Evolutionary conservation across 2,797 vertebrate genomes (phyloP), one percentile per base, ranked within the genome.

Genomic region (Myotis pilosus): DNA sequence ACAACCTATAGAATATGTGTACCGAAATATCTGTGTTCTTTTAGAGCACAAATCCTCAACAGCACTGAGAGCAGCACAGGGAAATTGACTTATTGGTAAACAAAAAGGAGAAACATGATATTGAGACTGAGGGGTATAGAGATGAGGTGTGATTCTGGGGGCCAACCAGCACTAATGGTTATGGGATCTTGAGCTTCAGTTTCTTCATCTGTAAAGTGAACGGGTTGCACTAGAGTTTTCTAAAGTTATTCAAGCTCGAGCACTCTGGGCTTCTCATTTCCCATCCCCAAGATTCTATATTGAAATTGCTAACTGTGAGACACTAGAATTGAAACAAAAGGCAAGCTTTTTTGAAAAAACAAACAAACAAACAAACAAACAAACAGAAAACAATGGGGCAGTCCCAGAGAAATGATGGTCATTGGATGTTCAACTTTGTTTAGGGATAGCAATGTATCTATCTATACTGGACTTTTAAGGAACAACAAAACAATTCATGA

Each of bases 391-490:
- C 25, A 60, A 28, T 51, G 30, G 12, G 28, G 49, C 11, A 25
- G 22, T 74, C 25, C 49, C 20, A 68, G 78, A 92, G 47, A 94
- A 92, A 87, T 87, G 44, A 51, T 83, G 55, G 84, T 94, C 87
- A 92, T 81, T 79, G 49, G 20, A 89, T 84, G 55, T 94, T 79
- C 49, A 86, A 60, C 28, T 96, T 86, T 76, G 57, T 87, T 74
- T 94, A 80, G 60, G 30, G 36, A 82, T 30, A 89, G 49, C 47
- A 44, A 17, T 91, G 30, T 66, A 92, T 88, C 83, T 86, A 76
- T 79, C 72, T 78, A 75, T 7, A 92, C 72, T 33, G 75, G 33
- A 20, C 41, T 23, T 86, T 89, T 28, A 74, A 96, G 72, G 25
- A 90, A 28, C 41, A 94, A 72, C 57, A 91, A 93, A 92, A 53